phyloP scores from a whole-genome alignment of 2,113 vertebrate genomes.

The Rhabdornis inornatus region DNA sequence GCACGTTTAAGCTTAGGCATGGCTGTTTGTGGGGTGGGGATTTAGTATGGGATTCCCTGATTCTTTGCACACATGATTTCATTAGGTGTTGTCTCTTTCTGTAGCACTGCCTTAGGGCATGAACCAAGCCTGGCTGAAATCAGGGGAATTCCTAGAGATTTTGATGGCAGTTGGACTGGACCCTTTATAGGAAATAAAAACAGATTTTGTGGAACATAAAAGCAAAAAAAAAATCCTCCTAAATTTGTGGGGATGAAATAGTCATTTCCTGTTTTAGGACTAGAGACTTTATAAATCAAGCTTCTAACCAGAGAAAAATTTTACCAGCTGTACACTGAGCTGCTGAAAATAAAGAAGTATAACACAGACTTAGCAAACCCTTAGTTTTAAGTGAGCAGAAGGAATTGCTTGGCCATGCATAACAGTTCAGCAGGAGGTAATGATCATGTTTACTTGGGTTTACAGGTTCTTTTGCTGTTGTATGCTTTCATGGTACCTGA shows the following conservation, averaged over 20 bases:
- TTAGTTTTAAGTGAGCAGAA: slow-evolving; percentile 5
- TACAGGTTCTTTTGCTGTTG: slow-evolving; percentile 40
- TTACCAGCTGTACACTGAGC: slow-evolving; percentile 44
- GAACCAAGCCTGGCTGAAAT: slow-evolving; percentile 21
- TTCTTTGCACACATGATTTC: slow-evolving; percentile 41
- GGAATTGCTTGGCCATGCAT: neutral
- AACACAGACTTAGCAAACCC: neutral
- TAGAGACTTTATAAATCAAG: slow-evolving; percentile 46
- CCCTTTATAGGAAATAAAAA: slow-evolving; percentile 40
- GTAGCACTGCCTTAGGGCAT: neutral
- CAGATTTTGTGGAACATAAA: slow-evolving; percentile 49
- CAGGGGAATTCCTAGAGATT: slow-evolving; percentile 21
- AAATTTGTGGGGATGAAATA: slow-evolving; percentile 54
- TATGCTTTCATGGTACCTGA: slow-evolving; percentile 37
- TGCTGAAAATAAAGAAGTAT: neutral
- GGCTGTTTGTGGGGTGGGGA: slow-evolving; percentile 8
- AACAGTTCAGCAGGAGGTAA: slow-evolving; percentile 7
- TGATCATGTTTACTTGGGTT: slow-evolving; percentile 52
- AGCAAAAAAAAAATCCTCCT: slow-evolving; percentile 31
- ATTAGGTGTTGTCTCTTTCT: slow-evolving; percentile 48
- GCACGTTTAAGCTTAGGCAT: slow-evolving; percentile 25
- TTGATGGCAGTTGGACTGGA: neutral
- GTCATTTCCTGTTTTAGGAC: slow-evolving; percentile 58
- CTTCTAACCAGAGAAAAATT: slow-evolving; percentile 48
- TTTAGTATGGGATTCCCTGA: slow-evolving; percentile 26